Evolutionary conservation across 2,888 invertebrate genomes (phyloP).

Genomic region (Diarsia mendica): DNA sequence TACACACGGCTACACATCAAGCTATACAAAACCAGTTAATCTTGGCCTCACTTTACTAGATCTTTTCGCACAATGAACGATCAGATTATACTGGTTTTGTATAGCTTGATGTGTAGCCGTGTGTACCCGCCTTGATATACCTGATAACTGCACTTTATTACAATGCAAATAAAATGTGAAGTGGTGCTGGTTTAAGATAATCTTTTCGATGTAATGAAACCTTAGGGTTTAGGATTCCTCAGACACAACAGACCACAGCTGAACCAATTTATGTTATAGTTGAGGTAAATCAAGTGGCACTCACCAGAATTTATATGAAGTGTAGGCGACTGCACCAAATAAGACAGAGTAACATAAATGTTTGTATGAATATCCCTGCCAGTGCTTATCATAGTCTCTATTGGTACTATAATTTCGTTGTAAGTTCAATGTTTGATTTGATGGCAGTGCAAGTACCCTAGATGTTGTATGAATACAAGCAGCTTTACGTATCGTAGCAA

Average conservation of each 20-base stretch:
- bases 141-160: not conserved
- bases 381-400: conserved; percentile 58
- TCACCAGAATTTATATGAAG: conserved; percentile 84
- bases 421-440: conserved; percentile 61
- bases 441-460: conserved; percentile 64
- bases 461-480: conserved; percentile 63
- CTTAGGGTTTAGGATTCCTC: not conserved
- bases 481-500: conserved; percentile 71
- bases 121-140: not conserved
- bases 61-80: too few species aligned
- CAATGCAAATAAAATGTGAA: not conserved
- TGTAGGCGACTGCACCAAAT: conserved; percentile 78
- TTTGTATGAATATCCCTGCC: conserved; percentile 70
- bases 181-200: not conserved
- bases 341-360: conserved; percentile 79
- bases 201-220: not conserved
- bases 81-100: too few species aligned
- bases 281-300: conserved; percentile 42
- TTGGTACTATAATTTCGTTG: conserved; percentile 68
- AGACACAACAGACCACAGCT: not conserved
- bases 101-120: too few species aligned
- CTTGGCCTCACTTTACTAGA: too few species aligned
- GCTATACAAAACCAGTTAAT: too few species aligned
- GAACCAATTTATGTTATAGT: not conserved
- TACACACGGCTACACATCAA: too few species aligned